A percentile compares a stretch with the other conserved stretches of the same genome.
Conservation (phyloP, 2,888 invertebrate species). For the Scaeva pyrastri region DNA sequence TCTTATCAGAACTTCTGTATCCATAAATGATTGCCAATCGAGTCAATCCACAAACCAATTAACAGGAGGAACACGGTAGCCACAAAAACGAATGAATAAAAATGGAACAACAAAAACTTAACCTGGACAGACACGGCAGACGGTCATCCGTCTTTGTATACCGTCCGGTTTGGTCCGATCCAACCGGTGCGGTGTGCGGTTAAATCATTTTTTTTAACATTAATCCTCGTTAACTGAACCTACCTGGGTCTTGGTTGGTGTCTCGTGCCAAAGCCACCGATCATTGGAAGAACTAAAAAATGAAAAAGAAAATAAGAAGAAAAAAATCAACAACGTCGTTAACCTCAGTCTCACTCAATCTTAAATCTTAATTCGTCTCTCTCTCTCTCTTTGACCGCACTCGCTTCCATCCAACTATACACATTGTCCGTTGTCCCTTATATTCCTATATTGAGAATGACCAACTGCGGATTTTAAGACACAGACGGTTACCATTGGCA, state of each 20-base stretch:
- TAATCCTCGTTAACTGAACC: slow-evolving; percentile 35
- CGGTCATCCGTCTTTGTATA: slow-evolving; percentile 28
- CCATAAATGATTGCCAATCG: slow-evolving; percentile 7
- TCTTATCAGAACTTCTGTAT: slow-evolving; percentile 51
- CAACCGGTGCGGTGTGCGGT: slow-evolving; percentile 42
- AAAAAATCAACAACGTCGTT: slow-evolving; percentile 54
- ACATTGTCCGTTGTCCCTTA: background rate
- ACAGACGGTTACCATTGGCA: slow-evolving; percentile 62
- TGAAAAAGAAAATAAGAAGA: background rate
- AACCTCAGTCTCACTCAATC: slow-evolving; percentile 56
- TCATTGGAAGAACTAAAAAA: slow-evolving; percentile 13
- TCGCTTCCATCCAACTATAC: slow-evolving; percentile 10
- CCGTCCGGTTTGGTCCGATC: too few relatives aligned
- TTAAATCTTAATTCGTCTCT: slow-evolving; percentile 61
- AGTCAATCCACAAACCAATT: slow-evolving; percentile 54
- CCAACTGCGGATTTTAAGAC: slow-evolving; percentile 50
- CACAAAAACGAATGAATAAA: slow-evolving; percentile 32
- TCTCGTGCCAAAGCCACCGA: slow-evolving; percentile 59
- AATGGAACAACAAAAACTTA: background rate
- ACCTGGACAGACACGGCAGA: slow-evolving; percentile 59
- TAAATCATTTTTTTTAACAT: slow-evolving; percentile 69
- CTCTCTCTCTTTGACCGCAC: background rate
- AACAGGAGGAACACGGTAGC: slow-evolving; percentile 62
- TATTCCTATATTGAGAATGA: slow-evolving; percentile 34
- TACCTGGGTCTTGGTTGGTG: slow-evolving; percentile 9